Percentiles rank a stretch among this genome's conserved stretches.
Conservation (phyloP, 1,140 invertebrate genomes). For the Macrocentrus cingulum region DNA sequence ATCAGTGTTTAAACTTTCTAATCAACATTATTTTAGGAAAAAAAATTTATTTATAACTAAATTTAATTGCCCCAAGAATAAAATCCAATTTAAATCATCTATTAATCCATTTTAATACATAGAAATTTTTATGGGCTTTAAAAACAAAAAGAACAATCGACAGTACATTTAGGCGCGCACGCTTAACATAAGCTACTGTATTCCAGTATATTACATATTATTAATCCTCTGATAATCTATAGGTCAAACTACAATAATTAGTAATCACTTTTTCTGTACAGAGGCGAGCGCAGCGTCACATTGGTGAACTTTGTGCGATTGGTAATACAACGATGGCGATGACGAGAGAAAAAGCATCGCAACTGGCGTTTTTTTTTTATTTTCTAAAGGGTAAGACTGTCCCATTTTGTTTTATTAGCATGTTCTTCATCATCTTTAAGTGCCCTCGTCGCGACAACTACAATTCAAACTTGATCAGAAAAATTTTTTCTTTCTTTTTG, state of each 20-base stretch:
- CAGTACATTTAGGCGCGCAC: neutral
- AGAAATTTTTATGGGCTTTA: no score
- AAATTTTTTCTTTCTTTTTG: neutral
- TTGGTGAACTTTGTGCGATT: constrained; percentile 22
- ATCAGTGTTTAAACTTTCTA: no score
- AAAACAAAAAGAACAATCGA: no score
- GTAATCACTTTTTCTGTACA: constrained; percentile 24
- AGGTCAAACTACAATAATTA: constrained; percentile 6
- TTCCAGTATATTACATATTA: neutral
- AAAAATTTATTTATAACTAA: no score
- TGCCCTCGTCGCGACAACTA: no score
- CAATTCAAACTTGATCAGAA: neutral
- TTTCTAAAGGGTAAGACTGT: neutral
- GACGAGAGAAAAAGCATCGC: constrained; percentile 7
- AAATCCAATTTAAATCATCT: neutral
- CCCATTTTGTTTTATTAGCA: neutral
- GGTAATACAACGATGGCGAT: constrained; percentile 15
- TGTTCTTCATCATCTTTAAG: no score
- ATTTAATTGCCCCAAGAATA: no score
- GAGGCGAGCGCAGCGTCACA: constrained; percentile 20
- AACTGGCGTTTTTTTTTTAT: neutral
- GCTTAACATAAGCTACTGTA: neutral
- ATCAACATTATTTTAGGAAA: no score
- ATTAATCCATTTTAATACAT: neutral
- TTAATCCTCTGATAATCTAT: neutral